Percentiles rank a stretch among this genome's conserved stretches.
Evolutionary conservation across 2,888 invertebrate genomes (phyloP).

Genomic region (Dioctria linearis): DNA sequence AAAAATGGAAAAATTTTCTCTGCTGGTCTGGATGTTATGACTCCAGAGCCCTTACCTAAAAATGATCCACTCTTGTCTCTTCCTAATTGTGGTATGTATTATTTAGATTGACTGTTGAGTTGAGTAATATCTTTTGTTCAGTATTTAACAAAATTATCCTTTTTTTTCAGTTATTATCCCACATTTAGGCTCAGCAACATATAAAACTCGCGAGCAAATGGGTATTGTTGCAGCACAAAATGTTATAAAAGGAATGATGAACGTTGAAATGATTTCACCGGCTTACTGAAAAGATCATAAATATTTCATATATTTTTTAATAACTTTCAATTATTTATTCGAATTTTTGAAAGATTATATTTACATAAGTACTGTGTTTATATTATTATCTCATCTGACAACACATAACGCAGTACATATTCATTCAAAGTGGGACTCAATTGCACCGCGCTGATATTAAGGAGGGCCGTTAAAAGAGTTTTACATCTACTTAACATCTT

Average conservation of each 20-base stretch:
- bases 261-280: conserved; percentile 77
- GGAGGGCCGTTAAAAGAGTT: too few relatives aligned
- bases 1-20: conserved; percentile 82
- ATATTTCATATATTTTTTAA: too few relatives aligned
- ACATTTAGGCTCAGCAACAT: conserved; percentile 90
- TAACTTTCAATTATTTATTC: too few relatives aligned
- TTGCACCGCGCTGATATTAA: too few relatives aligned
- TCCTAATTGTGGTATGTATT: conserved; percentile 82
- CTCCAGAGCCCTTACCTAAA: conserved; percentile 90
- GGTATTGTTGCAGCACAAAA: conserved; percentile 85
- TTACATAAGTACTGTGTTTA: too few relatives aligned
- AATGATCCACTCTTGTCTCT: conserved; percentile 83
- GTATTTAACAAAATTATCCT: neutral
- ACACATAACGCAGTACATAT: too few relatives aligned
- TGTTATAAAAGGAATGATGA: conserved; percentile 82
- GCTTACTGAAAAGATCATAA: conserved; percentile 63
- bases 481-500: too few relatives aligned
- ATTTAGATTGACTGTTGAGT: too few relatives aligned
- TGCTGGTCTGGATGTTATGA: conserved; percentile 93
- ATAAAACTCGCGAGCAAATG: conserved; percentile 84
- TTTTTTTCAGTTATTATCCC: conserved; percentile 80
- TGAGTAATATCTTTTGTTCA: neutral
- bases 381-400: too few relatives aligned
- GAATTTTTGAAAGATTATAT: too few relatives aligned
- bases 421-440: too few relatives aligned